Evolutionary conservation across 2,888 invertebrate genomes (phyloP).

Genomic region (Xestia ashworthii): DNA sequence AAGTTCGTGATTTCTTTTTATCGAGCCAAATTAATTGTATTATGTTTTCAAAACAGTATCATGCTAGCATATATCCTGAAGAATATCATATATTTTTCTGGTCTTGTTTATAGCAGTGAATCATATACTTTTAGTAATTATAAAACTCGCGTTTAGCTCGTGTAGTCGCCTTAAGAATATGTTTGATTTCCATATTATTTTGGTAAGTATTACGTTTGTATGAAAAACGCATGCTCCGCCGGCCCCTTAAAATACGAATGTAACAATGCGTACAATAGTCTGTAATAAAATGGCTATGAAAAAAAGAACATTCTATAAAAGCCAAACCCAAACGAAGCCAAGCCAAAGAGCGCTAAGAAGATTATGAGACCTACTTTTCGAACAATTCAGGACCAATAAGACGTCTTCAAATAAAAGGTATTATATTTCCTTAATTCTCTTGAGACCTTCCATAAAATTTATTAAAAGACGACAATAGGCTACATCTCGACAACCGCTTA

Average conservation of each 20-base stretch:
- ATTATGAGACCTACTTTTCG: slow-evolving; percentile 17
- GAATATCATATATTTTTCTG: no score
- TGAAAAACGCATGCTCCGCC: no score
- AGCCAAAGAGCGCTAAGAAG: slow-evolving; percentile 9
- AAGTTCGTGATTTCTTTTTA: no score
- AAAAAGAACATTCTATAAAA: slow-evolving; percentile 11
- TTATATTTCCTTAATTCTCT: slow-evolving; percentile 25
- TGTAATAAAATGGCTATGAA: slow-evolving; percentile 6
- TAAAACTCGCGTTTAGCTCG: no score
- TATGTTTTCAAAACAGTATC: no score
- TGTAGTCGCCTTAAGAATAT: no score
- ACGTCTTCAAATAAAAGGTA: slow-evolving; percentile 28
- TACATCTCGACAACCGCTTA: slow-evolving; percentile 6
- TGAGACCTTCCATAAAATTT: background rate
- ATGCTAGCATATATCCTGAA: no score
- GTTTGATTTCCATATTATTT: no score
- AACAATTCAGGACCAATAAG: slow-evolving; percentile 22
- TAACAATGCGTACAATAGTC: background rate
- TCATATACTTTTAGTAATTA: no score
- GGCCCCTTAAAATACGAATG: background rate
- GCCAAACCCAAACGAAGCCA: background rate
- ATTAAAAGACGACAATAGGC: slow-evolving; percentile 27
- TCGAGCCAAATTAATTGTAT: no score
- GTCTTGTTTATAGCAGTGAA: no score
- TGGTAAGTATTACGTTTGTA: no score